Conservation (phyloP, 2,113 vertebrate genomes). For the Turnix velox region DNA sequence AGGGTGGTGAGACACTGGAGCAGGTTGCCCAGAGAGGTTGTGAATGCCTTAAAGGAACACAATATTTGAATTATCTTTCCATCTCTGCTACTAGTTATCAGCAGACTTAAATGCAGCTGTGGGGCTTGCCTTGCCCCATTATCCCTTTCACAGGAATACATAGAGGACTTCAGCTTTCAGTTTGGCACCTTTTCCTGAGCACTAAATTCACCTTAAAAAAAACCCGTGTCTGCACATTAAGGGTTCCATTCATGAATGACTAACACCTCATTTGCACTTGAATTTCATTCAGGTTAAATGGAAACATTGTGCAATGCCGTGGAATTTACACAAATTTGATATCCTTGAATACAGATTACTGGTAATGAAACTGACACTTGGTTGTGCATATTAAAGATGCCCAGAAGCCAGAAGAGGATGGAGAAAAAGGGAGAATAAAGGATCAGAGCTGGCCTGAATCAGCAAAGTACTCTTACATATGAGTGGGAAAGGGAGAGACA, state of each 20-base stretch:
- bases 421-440: conserved; percentile 2
- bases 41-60: conserved; percentile 35
- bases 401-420: conserved; percentile 40
- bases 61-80: conserved; percentile 38
- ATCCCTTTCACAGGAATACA: conserved; percentile 4
- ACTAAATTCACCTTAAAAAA: conserved; percentile 58
- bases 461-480: not conserved
- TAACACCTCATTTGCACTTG: conserved; percentile 71
- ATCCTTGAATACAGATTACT: conserved; percentile 69
- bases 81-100: not conserved
- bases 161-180: not conserved
- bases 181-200: conserved; percentile 21
- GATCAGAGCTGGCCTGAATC: conserved; percentile 21
- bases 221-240: conserved; percentile 46
- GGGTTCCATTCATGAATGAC: conserved; percentile 56
- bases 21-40: no score
- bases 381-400: conserved; percentile 61
- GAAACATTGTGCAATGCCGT: conserved; percentile 62
- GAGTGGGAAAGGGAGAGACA: not conserved
- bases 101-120: not conserved
- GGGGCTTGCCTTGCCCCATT: not conserved
- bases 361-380: conserved; percentile 62
- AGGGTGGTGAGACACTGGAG: no score
- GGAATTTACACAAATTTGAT: conserved; percentile 69
- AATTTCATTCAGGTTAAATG: conserved; percentile 71